Evolutionary conservation across 2,797 vertebrate genomes (phyloP).

Genomic region (Bovichtus variegatus): DNA sequence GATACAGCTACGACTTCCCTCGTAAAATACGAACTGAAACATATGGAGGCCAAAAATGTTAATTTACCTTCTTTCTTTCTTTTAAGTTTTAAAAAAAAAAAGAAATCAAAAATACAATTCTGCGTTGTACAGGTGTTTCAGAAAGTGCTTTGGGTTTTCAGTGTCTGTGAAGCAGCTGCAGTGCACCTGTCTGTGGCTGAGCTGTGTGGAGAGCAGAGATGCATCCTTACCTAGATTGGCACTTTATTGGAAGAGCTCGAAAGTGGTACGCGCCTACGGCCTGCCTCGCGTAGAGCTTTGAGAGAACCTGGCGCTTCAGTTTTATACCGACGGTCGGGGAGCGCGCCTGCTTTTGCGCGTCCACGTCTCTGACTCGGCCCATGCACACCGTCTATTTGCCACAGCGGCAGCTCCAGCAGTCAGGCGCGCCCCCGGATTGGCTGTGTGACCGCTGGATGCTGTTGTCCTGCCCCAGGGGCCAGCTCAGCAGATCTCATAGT

Average conservation of each 20-base stretch:
- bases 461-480: conserved; percentile 64
- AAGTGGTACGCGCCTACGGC: conserved; percentile 78
- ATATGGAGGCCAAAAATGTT: not conserved
- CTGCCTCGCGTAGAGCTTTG: conserved; percentile 84
- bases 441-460: conserved; percentile 21
- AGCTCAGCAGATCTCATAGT: conserved; percentile 86
- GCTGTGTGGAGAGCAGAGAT: conserved; percentile 63
- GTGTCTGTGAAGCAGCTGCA: conserved; percentile 29
- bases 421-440: conserved; percentile 43
- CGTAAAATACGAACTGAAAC: conserved; percentile 2
- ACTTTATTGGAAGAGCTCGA: conserved; percentile 77
- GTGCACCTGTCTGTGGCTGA: conserved; percentile 41
- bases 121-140: conserved; percentile 34
- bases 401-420: not conserved
- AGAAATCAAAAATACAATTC: not conserved
- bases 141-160: conserved; percentile 64
- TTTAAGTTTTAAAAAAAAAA: not conserved
- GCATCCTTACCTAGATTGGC: conserved; percentile 82
- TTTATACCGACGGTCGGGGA: conserved; percentile 80
- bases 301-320: conserved; percentile 86
- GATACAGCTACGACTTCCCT: not conserved
- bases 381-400: not conserved
- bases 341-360: conserved; percentile 50
- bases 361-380: conserved; percentile 1
- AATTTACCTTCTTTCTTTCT: not conserved